phyloP scores from a whole-genome alignment of 2,888 invertebrate genomes.

The Apotomis capreana region DNA sequence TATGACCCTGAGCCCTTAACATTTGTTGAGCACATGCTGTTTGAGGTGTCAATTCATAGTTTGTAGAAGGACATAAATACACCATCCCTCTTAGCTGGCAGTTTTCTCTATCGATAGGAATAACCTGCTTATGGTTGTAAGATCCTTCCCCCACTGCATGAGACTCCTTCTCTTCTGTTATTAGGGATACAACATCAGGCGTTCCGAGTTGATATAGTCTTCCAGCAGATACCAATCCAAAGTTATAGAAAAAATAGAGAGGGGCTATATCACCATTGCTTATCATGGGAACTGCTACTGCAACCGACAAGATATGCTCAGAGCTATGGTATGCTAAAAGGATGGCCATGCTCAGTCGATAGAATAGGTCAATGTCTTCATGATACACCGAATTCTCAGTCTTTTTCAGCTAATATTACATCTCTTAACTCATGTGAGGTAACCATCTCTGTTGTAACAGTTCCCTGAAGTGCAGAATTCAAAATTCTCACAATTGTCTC shows the following conservation, averaged over 20 bases:
- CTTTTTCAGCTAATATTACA: no score
- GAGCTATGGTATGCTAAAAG: no score
- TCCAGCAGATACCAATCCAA: background rate
- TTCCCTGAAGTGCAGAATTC: no score
- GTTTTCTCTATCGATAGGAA: background rate
- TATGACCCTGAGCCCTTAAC: background rate
- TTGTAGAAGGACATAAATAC: background rate
- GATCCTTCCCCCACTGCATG: slow-evolving; percentile 1
- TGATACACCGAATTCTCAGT: no score
- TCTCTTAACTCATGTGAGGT: no score
- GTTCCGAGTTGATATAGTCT: background rate
- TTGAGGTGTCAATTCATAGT: background rate
- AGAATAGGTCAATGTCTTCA: no score
- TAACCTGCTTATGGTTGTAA: background rate
- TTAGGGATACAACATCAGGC: background rate
- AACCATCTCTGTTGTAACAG: no score
- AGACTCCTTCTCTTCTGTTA: background rate
- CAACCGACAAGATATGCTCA: no score
- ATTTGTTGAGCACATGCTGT: background rate
- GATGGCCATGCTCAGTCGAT: no score
- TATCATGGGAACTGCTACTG: background rate
- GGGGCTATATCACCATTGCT: background rate
- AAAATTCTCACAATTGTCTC: no score
- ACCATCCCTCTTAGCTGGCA: slow-evolving; percentile 1
- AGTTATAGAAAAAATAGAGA: background rate